Base-by-base conservation (phyloP, 2,113 vertebrate genomes). In the Xiphophorus couchianus region DNA sequence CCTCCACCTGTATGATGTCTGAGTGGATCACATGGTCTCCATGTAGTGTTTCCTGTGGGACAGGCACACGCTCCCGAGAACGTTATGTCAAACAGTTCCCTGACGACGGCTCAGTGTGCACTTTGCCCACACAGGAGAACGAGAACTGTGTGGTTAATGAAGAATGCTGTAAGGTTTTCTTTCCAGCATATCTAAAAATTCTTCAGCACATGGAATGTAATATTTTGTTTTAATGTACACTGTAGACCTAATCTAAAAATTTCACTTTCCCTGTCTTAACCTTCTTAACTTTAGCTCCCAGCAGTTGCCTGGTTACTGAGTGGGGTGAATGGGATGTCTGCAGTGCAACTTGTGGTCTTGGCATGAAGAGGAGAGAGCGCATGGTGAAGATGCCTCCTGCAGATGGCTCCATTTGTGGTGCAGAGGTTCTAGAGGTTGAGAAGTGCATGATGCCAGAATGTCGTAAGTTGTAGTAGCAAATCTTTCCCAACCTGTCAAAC, bases 371-470 rank as follows among this genome's bases (percentile, higher is more conserved):
- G 28, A 83, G 97, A 27, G 96, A 99, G 86, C 95, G 97, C 19
- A 96, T 97, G 96, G 94, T 99, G 87, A 98, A 98, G 93, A 97
- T 97, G 96, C 96, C 95, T 71, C 98, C 97, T 0, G 96, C 96
- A 0, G 97, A 99, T 17, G 97, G 98, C 63, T 98, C 98, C 66
- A 94, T 96, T 93, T 99, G 98, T 89, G 96, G 95, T 62, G 92
- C 96, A 0, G 96, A 99, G 77, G 96, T 97, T n/a, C 93, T 96
- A 0, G 96, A 99, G 90, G 95, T 96, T 15, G 97, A 99, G 92
- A 98, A 98, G 71, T 99, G 98, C 94, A 98, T 98, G 97, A 99
- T 99, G 97, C 98, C 97, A 0, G 97, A 99, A 82, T 99, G 98
- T 85, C 97, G 98, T 99, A 91, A 97, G 98, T 94, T 76, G 25